These are phyloP conservation scores for Pedicia rivosa DNA, from an alignment of 2,888 invertebrate species.

Conservation along the genomic window DNA sequence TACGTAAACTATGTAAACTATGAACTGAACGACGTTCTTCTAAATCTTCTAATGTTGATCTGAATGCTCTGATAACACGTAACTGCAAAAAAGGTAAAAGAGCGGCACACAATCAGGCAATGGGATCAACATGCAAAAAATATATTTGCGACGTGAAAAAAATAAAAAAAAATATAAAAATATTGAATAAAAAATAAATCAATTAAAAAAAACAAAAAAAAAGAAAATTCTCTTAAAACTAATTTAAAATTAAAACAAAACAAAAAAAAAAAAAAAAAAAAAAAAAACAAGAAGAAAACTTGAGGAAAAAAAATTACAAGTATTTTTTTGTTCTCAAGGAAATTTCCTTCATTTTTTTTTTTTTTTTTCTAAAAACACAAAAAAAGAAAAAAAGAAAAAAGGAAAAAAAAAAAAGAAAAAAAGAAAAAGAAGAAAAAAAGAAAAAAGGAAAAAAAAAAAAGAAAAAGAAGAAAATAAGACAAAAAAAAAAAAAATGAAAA, in stretches of 20 bases:
- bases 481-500: slow-evolving; percentile 8
- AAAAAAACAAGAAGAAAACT: too few species aligned
- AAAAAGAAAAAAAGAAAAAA: slow-evolving; percentile 10
- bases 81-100: slow-evolving; percentile 74
- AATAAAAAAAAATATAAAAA: slow-evolving; percentile 16
- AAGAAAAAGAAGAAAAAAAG: slow-evolving; percentile 7
- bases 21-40: slow-evolving; percentile 97
- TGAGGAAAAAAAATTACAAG: too few species aligned
- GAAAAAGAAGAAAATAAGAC: slow-evolving; percentile 4
- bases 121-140: too few species aligned
- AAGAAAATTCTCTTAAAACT: too few species aligned
- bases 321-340: too few species aligned
- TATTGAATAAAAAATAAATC: slow-evolving; percentile 12
- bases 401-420: slow-evolving; percentile 10
- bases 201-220: too few species aligned
- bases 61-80: slow-evolving; percentile 99
- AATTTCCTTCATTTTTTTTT: too few species aligned
- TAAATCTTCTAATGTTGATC: slow-evolving; percentile 97
- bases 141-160: too few species aligned
- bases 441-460: slow-evolving; percentile 9
- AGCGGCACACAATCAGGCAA: slow-evolving; percentile 27
- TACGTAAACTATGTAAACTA: slow-evolving; percentile 89
- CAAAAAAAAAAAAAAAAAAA: too few species aligned
- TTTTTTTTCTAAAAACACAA: too few species aligned
- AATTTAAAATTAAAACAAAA: too few species aligned